These are phyloP conservation scores for Cheilosia vulpina DNA, from an alignment of 2,888 invertebrate genomes.

Conservation along the genomic window DNA sequence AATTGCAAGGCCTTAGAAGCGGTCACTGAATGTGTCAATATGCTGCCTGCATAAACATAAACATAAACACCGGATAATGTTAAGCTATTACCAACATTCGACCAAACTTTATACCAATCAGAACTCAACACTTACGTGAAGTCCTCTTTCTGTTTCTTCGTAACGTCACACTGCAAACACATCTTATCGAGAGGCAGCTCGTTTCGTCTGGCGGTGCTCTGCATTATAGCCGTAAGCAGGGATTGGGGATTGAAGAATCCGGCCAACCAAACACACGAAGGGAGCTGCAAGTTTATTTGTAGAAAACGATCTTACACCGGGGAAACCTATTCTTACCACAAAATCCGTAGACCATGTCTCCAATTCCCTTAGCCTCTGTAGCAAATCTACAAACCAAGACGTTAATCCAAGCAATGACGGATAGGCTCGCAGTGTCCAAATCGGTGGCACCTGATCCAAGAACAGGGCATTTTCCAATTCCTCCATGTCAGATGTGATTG, in stretches of 20 bases:
- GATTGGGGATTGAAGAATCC: slow-evolving; percentile 99
- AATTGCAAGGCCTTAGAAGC: too few species aligned
- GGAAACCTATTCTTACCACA: slow-evolving; percentile 86
- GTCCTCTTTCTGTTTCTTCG: slow-evolving; percentile 97
- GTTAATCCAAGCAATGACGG: slow-evolving; percentile 94
- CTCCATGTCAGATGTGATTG: slow-evolving; percentile 98
- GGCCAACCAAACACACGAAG: slow-evolving; percentile 96
- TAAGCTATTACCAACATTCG: too few species aligned
- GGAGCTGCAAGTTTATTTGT: slow-evolving; percentile 85
- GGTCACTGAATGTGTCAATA: too few species aligned
- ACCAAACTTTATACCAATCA: neutral
- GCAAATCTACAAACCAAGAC: slow-evolving; percentile 96
- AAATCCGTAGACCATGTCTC: slow-evolving; percentile 98
- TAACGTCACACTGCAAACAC: slow-evolving; percentile 98
- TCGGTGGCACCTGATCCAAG: slow-evolving; percentile 95
- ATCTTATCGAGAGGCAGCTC: slow-evolving; percentile 97
- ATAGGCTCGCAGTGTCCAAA: slow-evolving; percentile 95
- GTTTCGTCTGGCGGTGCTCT: slow-evolving; percentile 96
- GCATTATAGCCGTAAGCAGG: slow-evolving; percentile 98
- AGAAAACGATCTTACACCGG: neutral
- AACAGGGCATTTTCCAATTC: slow-evolving; percentile 95
- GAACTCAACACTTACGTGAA: slow-evolving; percentile 88
- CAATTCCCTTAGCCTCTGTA: slow-evolving; percentile 92
- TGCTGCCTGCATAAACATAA: too few species aligned
- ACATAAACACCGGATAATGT: too few species aligned